Conservation (phyloP, 2,888 invertebrate genomes). For the Elgonia sp. region DNA sequence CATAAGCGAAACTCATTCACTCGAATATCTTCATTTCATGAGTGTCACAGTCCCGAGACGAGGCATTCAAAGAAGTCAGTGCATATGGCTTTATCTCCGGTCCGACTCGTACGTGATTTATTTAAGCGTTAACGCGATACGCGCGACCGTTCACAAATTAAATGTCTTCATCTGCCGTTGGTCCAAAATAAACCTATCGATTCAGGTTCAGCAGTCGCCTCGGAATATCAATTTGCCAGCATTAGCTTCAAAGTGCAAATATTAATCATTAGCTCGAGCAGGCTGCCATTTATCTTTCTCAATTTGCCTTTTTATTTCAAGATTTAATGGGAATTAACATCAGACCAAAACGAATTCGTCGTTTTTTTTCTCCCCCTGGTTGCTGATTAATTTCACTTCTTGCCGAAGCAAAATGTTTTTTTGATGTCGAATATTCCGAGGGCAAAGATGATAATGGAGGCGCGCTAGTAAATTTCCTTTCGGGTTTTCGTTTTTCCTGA, state of each 20-base stretch:
- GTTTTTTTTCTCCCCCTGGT: not conserved
- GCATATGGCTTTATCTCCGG: slow-evolving; percentile 82
- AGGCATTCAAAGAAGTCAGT: slow-evolving; percentile 60
- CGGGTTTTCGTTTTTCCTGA: slow-evolving; percentile 60
- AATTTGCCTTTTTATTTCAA: slow-evolving; percentile 44
- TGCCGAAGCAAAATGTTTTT: slow-evolving; percentile 17
- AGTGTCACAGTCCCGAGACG: slow-evolving; percentile 75
- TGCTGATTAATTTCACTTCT: slow-evolving; percentile 30
- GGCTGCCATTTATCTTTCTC: slow-evolving; percentile 55
- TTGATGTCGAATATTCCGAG: slow-evolving; percentile 16
- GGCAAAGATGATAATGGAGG: slow-evolving; percentile 42
- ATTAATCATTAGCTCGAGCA: slow-evolving; percentile 58
- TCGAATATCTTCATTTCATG: slow-evolving; percentile 84
- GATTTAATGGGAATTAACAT: slow-evolving; percentile 58
- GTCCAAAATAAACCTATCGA: slow-evolving; percentile 62
- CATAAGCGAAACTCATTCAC: slow-evolving; percentile 77
- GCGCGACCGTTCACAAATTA: slow-evolving; percentile 85
- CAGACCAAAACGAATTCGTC: slow-evolving; percentile 12
- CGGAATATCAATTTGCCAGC: slow-evolving; percentile 69
- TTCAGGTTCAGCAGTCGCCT: slow-evolving; percentile 33
- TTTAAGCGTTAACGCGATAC: slow-evolving; percentile 84
- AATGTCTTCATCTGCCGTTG: slow-evolving; percentile 83
- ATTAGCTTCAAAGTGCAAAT: slow-evolving; percentile 68
- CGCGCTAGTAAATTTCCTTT: slow-evolving; percentile 47
- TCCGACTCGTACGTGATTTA: slow-evolving; percentile 85